These are phyloP conservation scores for Galerucella calmariensis DNA, from an alignment of 2,888 invertebrate genomes.

Conservation along the genomic window DNA sequence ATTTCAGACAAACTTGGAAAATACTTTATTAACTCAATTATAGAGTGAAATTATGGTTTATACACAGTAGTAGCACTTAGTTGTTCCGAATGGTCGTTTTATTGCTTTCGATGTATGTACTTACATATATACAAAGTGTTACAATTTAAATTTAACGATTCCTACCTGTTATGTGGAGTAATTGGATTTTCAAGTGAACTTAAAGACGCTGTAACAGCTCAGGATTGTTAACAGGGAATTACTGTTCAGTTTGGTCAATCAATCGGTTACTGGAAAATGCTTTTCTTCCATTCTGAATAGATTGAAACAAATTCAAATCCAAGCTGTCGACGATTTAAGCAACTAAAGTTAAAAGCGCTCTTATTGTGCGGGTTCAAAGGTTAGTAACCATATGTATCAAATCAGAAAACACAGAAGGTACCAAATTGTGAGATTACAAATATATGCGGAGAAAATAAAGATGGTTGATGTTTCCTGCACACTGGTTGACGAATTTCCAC, in stretches of 20 bases:
- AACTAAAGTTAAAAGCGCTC: too few relatives aligned
- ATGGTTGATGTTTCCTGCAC: too few relatives aligned
- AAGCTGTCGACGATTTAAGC: too few relatives aligned
- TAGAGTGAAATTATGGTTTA: constrained; percentile 24
- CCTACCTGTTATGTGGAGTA: neutral
- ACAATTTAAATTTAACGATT: constrained; percentile 16
- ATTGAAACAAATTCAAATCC: too few relatives aligned
- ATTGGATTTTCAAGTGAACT: neutral
- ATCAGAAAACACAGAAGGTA: too few relatives aligned
- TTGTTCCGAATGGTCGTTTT: constrained; percentile 21
- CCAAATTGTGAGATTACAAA: too few relatives aligned
- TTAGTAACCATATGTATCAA: too few relatives aligned
- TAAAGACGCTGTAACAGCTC: neutral
- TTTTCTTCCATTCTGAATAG: too few relatives aligned
- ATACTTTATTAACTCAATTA: constrained; percentile 40
- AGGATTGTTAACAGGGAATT: neutral
- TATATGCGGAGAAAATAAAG: too few relatives aligned
- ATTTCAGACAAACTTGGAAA: constrained; percentile 35
- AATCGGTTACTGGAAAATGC: too few relatives aligned
- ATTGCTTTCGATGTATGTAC: constrained; percentile 15
- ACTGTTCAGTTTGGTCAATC: neutral
- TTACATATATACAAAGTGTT: constrained; percentile 23
- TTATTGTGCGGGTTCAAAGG: too few relatives aligned
- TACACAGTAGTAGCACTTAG: constrained; percentile 28
- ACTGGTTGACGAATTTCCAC: too few relatives aligned